phyloP scores from a whole-genome alignment of 2,888 invertebrate species.

The Leptopilina drosophilae region DNA sequence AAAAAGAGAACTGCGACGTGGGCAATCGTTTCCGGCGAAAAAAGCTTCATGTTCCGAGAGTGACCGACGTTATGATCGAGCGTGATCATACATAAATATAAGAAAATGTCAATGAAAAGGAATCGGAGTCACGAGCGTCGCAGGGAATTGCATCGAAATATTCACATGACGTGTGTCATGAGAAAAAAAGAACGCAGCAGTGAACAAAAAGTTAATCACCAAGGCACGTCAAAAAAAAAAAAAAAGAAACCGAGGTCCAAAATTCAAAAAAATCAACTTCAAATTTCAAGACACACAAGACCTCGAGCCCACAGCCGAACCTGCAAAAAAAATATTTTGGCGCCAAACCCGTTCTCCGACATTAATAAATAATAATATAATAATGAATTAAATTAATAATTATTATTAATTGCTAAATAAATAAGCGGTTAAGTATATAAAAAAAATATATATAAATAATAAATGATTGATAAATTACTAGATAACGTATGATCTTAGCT shows the following conservation, averaged over 20 bases:
- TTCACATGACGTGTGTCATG: background rate
- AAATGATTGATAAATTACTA: constrained; percentile 71
- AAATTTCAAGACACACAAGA: constrained; percentile 43
- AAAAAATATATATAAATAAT: constrained; percentile 69
- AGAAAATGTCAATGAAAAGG: constrained; percentile 29
- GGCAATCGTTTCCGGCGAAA: constrained; percentile 56
- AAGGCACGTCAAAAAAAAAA: constrained; percentile 42
- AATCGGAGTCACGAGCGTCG: constrained; percentile 50
- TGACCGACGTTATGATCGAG: constrained; percentile 56
- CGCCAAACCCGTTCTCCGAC: constrained; percentile 75
- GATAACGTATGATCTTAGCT: constrained; percentile 70
- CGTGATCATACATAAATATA: constrained; percentile 45
- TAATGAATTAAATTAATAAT: constrained; percentile 72
- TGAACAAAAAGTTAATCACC: constrained; percentile 34
- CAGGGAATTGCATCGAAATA: constrained; percentile 31
- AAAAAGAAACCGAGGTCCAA: constrained; percentile 43
- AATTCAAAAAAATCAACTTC: constrained; percentile 17
- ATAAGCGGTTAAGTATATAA: constrained; percentile 72
- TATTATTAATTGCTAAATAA: constrained; percentile 75
- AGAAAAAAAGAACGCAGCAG: background rate
- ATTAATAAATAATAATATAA: constrained; percentile 73
- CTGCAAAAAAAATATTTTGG: constrained; percentile 61
- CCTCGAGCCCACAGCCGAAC: constrained; percentile 29
- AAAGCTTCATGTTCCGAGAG: constrained; percentile 56
- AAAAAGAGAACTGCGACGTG: constrained; percentile 46